Percentiles rank a stretch among this genome's conserved stretches.
Evolutionary conservation across 2,113 vertebrate species (phyloP).

Genomic region (Peromyscus californicus): DNA sequence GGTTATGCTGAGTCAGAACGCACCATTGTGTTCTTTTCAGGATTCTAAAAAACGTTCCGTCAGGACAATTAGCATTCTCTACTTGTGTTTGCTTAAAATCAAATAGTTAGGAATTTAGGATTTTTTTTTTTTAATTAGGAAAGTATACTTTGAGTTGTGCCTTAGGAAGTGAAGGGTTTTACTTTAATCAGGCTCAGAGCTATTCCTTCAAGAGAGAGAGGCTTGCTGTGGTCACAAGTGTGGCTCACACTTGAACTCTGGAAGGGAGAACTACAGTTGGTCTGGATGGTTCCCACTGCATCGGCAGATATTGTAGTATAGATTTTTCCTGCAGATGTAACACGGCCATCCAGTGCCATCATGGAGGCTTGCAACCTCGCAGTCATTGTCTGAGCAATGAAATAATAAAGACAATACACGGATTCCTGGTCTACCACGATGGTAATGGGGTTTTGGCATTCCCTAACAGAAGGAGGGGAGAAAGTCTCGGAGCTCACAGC

Average conservation of each 20-base stretch:
- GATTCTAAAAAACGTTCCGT: conserved; percentile 8
- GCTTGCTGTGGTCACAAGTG: not conserved
- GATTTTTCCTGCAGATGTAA: not conserved
- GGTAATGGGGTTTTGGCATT: not conserved
- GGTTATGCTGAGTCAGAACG: conserved; percentile 49
- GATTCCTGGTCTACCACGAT: not conserved
- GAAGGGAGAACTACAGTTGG: not conserved
- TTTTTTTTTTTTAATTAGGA: not conserved
- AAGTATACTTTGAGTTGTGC: conserved; percentile 18
- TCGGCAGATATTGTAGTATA: not conserved
- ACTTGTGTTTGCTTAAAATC: conserved; percentile 33
- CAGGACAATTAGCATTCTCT: not conserved
- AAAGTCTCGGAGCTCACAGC: not conserved
- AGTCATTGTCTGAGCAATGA: not conserved
- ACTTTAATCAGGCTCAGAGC: not conserved
- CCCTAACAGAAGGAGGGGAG: not conserved
- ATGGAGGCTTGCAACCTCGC: not conserved
- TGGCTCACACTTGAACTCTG: not conserved
- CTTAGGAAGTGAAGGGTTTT: not conserved
- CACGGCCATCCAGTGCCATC: not conserved
- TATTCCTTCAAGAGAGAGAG: not conserved
- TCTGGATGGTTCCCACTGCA: not conserved
- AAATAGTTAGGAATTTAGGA: conserved; percentile 55
- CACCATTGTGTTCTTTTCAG: conserved; percentile 42
- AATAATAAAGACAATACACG: too few relatives aligned